phyloP scores from a whole-genome alignment of 2,113 vertebrate species.

The Lichenostomus cassidix region DNA sequence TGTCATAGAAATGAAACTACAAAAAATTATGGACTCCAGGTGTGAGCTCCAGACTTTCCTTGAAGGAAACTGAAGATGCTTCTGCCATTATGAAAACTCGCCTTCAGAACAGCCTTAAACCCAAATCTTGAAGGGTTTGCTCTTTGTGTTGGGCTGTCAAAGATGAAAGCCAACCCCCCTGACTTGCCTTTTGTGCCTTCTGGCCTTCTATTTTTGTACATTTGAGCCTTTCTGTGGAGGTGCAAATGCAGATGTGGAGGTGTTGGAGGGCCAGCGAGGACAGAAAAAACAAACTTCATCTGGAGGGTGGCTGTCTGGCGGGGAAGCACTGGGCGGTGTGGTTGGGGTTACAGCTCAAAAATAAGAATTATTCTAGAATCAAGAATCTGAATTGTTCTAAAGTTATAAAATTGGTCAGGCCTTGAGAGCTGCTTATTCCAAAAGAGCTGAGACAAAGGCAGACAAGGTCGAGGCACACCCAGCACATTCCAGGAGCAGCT shows the following conservation, averaged over 20 bases:
- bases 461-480: not conserved
- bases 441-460: not conserved
- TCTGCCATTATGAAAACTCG: not conserved
- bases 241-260: not conserved
- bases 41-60: not conserved
- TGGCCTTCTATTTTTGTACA: not conserved
- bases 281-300: not conserved
- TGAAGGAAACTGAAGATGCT: not conserved
- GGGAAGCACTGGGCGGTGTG: not conserved
- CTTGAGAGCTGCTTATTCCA: not conserved
- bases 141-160: not conserved
- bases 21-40: not conserved
- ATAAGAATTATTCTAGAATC: not conserved
- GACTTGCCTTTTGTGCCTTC: not conserved
- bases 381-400: not conserved
- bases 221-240: not conserved
- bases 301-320: not conserved
- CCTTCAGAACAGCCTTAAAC: not conserved
- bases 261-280: not conserved
- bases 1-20: not conserved
- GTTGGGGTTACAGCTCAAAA: not conserved
- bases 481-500: rapidly evolving
- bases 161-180: not conserved
- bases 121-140: not conserved
- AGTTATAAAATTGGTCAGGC: not conserved